Base-by-base conservation (phyloP, 2,797 vertebrate species). In the Scomberomorus guttatus region DNA sequence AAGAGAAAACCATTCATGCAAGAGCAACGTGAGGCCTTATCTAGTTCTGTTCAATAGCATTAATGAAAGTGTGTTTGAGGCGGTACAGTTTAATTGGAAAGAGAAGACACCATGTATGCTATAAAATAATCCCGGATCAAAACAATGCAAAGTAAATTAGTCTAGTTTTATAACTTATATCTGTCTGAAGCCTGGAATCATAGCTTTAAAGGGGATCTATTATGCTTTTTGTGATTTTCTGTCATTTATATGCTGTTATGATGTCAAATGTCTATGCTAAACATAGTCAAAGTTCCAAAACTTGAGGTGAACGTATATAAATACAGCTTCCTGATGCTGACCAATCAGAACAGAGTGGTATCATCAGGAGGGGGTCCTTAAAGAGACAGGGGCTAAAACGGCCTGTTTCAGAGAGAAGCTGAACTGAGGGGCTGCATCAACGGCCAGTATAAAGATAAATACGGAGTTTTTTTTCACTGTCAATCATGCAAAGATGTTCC, bases 1-100 rank as follows among this genome's bases (percentile, higher is more conserved):
- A 52, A 60, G 48, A 75, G 48, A 72, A 57, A 24, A 69, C 61
- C 46, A 57, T 72, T 78, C 57, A 71, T 79, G 54, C 37, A 44
- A 70, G 60, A 75, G 72, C 67, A 50, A 48, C 11, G 32, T 8
- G 13, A 27, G 46, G 58, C 6, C 55, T 64, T 54, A 20, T 67
- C 29, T 32, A 20, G 52, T 13, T 72, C 34, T 27, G 55, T 61
- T 64, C 2, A 48, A 22, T 6, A n/a, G 17, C 46, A 50, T 39
- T 25, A 27, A 68, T 50, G 37, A 42, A 81, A 76, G 12, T 52
- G 24, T 42, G 18, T 57, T 15, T 4, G 9, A 58, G 17, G 20
- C 65, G 50, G 2, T 18, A 1, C 14, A 9, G 44, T 27, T 18
- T 32, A n/a, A 13, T 0, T 22, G 39, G 37, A 64, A 44, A 55